Evolutionary conservation across 2,888 invertebrate genomes (phyloP).

Genomic region (Clistopyga incitator): DNA sequence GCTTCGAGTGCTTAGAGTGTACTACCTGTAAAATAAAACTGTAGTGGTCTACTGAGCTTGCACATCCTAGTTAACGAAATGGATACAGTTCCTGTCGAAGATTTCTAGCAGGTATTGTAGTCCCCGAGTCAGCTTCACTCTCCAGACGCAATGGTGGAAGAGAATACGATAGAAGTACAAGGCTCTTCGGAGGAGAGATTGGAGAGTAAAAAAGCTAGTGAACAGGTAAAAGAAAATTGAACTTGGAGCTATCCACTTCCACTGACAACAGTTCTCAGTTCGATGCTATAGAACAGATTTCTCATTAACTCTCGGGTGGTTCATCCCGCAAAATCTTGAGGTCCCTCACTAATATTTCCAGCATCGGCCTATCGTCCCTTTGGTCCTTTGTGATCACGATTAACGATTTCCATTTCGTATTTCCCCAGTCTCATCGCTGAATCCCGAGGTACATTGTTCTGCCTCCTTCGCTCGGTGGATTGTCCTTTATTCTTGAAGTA

Average conservation of each 20-base stretch:
- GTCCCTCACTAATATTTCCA: slow-evolving; percentile 35
- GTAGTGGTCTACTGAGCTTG: neutral
- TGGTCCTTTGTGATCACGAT: slow-evolving; percentile 45
- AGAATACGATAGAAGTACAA: neutral
- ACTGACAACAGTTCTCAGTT: slow-evolving; percentile 13
- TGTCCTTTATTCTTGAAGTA: slow-evolving; percentile 28
- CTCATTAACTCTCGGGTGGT: slow-evolving; percentile 45
- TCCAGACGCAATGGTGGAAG: neutral
- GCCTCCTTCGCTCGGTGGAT: slow-evolving; percentile 8
- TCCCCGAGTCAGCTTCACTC: neutral
- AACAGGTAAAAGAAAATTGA: neutral
- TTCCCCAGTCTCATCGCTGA: slow-evolving; percentile 18
- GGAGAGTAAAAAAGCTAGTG: neutral
- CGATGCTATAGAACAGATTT: slow-evolving; percentile 27
- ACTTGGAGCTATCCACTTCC: neutral
- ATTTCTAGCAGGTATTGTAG: neutral
- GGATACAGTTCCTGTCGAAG: neutral
- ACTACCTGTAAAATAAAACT: neutral
- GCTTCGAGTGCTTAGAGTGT: neutral
- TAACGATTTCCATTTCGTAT: slow-evolving; percentile 52
- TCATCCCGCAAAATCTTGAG: slow-evolving; percentile 18
- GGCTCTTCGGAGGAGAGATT: neutral
- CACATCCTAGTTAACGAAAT: neutral
- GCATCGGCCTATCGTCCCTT: slow-evolving; percentile 18
- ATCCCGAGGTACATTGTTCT: slow-evolving; percentile 39